A percentile compares a stretch with the other conserved stretches of the same genome.
Evolutionary conservation across 2,797 vertebrate species (phyloP).

Genomic region (Melanotaenia maccullochi): DNA sequence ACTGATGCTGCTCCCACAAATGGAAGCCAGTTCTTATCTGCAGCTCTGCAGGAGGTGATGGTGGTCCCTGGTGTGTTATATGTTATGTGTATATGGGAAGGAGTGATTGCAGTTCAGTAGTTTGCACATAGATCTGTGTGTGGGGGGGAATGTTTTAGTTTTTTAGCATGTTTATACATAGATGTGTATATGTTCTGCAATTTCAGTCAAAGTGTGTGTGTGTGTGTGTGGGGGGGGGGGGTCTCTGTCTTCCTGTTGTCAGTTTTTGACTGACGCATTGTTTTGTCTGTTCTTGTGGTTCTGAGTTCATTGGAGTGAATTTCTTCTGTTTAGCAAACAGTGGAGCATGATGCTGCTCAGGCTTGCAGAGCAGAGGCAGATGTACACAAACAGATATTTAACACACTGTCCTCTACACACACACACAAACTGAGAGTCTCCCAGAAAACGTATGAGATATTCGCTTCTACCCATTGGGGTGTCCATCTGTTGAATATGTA

Average conservation of each 20-base stretch:
- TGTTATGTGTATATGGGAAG: slow-evolving; percentile 1
- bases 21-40: slow-evolving; percentile 67
- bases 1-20: slow-evolving; percentile 50
- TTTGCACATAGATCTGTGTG: slow-evolving; percentile 11
- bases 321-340: slow-evolving; percentile 40
- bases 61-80: slow-evolving; percentile 27
- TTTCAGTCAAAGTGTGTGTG: not conserved
- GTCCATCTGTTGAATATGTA: slow-evolving; percentile 51
- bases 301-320: not conserved
- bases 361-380: slow-evolving; percentile 23
- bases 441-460: slow-evolving; percentile 14
- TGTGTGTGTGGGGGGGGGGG: not conserved
- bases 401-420: not conserved
- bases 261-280: not conserved
- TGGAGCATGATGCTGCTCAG: slow-evolving; percentile 22
- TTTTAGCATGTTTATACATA: slow-evolving; percentile 9
- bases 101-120: slow-evolving; percentile 11
- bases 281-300: slow-evolving; percentile 3
- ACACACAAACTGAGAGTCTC: not conserved
- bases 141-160: not conserved
- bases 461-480: slow-evolving; percentile 24
- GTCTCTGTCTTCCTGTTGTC: slow-evolving; percentile 13
- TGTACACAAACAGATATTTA: slow-evolving; percentile 21
- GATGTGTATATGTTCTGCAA: slow-evolving; percentile 20
- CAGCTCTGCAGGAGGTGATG: slow-evolving; percentile 69